Evolutionary conservation across 2,888 invertebrate genomes (phyloP).

Genomic region (Mechanitis mazaeus): DNA sequence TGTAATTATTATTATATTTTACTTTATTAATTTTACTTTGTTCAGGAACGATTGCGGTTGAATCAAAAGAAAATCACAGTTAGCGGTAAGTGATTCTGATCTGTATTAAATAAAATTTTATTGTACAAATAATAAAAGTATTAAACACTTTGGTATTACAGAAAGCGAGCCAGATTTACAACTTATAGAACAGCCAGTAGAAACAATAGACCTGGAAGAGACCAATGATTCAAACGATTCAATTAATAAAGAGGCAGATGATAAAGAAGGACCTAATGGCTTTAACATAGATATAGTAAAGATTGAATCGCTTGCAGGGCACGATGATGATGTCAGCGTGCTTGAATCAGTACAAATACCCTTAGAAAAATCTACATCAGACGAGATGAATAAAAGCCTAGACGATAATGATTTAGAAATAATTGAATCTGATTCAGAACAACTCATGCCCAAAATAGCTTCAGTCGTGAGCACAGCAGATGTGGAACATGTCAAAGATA

Average conservation of each 20-base stretch:
- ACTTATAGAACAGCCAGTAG: slow-evolving; percentile 51
- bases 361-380: slow-evolving; percentile 9
- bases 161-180: slow-evolving; percentile 47
- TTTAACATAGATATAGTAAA: slow-evolving; percentile 17
- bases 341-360: slow-evolving; percentile 24
- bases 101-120: background rate
- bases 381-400: background rate
- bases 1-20: background rate
- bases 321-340: slow-evolving; percentile 16
- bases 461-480: slow-evolving; percentile 20
- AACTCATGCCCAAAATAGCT: slow-evolving; percentile 25
- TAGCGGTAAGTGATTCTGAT: slow-evolving; percentile 11
- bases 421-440: background rate
- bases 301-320: slow-evolving; percentile 22
- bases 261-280: slow-evolving; percentile 2
- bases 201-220: slow-evolving; percentile 54
- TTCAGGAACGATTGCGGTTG: slow-evolving; percentile 22
- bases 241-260: slow-evolving; percentile 2
- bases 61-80: slow-evolving; percentile 8
- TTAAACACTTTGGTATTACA: slow-evolving; percentile 29
- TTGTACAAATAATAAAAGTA: background rate
- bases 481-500: background rate
- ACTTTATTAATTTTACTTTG: background rate
- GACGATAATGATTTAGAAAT: slow-evolving; percentile 3
- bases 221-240: slow-evolving; percentile 20